Evolutionary conservation across 2,888 invertebrate species (phyloP).

Genomic region (Lepidocyrtoides sp.): DNA sequence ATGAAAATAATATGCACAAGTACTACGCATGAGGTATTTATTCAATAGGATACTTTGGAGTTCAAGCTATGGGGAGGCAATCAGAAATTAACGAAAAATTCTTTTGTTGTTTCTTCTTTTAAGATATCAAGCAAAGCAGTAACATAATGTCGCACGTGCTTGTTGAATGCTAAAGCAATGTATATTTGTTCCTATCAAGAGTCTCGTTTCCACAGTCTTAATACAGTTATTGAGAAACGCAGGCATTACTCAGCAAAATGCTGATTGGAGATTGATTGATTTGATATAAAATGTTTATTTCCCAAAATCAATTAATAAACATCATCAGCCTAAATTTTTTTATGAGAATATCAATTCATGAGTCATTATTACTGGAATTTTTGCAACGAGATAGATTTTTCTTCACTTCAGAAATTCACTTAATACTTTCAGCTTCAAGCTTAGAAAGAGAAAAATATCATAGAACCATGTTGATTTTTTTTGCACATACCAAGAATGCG

Average conservation of each 20-base stretch:
- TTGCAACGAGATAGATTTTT: no score
- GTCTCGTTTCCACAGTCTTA: neutral
- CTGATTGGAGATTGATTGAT: conserved; percentile 75
- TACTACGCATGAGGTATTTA: neutral
- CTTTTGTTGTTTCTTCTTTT: conserved; percentile 20
- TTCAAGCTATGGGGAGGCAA: conserved; percentile 40
- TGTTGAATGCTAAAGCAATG: conserved; percentile 36
- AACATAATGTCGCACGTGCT: conserved; percentile 43
- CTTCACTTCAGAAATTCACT: no score
- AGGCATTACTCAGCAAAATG: conserved; percentile 70
- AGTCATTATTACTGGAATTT: no score
- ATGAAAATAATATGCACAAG: neutral
- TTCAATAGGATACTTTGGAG: neutral
- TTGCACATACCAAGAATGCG: conserved; percentile 96
- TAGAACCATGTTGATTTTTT: neutral
- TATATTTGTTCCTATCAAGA: no score
- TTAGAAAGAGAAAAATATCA: neutral
- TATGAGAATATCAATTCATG: no score
- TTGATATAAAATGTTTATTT: conserved; percentile 57
- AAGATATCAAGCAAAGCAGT: neutral
- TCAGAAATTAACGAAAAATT: neutral
- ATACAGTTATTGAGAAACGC: neutral
- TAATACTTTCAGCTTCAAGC: no score
- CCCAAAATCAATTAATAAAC: conserved; percentile 32
- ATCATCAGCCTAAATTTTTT: neutral